Evolutionary conservation across 23 tunicate species (phyloP).

Genomic region (Ciona savignyi): DNA sequence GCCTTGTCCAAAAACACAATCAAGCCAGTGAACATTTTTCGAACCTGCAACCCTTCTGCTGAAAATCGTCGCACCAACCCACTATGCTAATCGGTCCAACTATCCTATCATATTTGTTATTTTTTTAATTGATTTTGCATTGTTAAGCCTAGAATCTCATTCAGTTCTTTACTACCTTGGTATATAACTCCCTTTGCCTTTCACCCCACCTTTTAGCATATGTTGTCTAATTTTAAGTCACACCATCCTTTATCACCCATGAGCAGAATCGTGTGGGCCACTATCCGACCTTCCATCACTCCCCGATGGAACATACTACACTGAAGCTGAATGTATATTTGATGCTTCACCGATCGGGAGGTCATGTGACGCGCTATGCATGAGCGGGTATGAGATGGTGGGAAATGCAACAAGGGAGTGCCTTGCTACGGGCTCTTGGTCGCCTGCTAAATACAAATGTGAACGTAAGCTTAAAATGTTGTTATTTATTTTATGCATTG

Average conservation of each 20-base stretch:
- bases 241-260: not conserved
- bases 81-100: no score
- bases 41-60: no score
- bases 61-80: no score
- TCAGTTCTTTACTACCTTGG: no score
- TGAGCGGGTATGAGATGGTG: conserved; percentile 29
- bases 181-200: no score
- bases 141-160: no score
- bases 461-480: conserved; percentile 19
- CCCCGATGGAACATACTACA: conserved; percentile 1
- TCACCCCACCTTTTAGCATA: no score
- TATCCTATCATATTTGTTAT: no score
- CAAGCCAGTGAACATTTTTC: no score
- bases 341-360: conserved; percentile 39
- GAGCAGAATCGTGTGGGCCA: not conserved
- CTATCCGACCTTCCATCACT: not conserved
- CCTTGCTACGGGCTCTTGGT: conserved; percentile 37
- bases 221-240: conserved; percentile 1
- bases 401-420: conserved; percentile 44
- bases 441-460: conserved; percentile 32
- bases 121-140: no score
- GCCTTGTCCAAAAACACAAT: no score
- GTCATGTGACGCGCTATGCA: conserved; percentile 39
- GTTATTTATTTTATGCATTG: not conserved
- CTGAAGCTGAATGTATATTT: conserved; percentile 62